Conservation (phyloP, 2,113 vertebrate species). For the Corapipo altera region DNA sequence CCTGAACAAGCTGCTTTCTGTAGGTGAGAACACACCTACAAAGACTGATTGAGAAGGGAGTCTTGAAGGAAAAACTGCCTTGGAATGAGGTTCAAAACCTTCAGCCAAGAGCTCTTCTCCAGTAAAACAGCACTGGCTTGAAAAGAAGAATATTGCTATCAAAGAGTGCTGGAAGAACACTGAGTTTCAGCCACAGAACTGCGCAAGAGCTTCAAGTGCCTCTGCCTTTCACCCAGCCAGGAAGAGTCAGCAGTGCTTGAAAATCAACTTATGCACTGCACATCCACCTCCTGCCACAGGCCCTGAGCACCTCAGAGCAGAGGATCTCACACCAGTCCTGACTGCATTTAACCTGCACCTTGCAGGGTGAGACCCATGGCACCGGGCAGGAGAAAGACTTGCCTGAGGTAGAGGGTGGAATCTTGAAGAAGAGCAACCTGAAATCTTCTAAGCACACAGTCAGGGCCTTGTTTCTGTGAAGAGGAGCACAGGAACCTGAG, state of each 20-base stretch:
- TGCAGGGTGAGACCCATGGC: not conserved
- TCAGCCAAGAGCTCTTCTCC: not conserved
- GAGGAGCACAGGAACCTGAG: fast-evolving
- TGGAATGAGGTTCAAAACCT: not conserved
- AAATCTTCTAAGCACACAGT: not conserved
- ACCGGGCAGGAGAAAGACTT: not conserved
- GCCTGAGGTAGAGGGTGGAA: not conserved
- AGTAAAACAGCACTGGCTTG: not conserved
- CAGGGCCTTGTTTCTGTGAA: not conserved
- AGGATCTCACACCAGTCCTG: fast-evolving
- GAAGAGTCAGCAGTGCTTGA: not conserved
- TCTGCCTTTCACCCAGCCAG: not conserved
- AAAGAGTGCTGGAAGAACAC: not conserved
- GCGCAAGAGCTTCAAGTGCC: not conserved
- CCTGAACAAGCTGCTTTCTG: not conserved
- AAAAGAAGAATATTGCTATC: not conserved
- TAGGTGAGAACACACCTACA: not conserved
- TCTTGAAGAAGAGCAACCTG: not conserved
- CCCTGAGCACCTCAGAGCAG: not conserved
- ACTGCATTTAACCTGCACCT: not conserved
- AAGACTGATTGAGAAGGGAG: not conserved
- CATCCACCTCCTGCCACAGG: not conserved
- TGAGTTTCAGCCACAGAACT: not conserved
- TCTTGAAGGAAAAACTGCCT: not conserved
- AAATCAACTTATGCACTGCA: no score